phyloP scores from a whole-genome alignment of 1,140 invertebrate species.

The Diorhabda carinulata region DNA sequence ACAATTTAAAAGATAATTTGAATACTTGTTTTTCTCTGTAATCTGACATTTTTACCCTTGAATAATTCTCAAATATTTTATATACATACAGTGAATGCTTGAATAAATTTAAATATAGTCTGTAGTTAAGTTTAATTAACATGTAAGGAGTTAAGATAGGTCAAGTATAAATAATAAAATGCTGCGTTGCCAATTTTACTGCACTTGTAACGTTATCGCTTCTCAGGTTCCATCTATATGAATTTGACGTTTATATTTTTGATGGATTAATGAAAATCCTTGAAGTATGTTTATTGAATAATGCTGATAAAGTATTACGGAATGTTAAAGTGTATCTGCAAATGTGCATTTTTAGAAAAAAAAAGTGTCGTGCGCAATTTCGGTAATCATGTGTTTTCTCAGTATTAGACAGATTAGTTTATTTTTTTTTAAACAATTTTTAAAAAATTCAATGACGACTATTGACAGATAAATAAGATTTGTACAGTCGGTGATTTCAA shows the following conservation, averaged over 20 bases:
- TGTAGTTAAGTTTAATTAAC: not conserved
- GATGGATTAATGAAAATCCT: not conserved
- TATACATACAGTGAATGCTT: too few species aligned
- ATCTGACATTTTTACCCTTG: too few species aligned
- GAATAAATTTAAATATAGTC: too few species aligned
- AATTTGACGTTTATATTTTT: not conserved
- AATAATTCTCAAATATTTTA: too few species aligned
- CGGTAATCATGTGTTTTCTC: not conserved
- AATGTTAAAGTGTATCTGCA: constrained; percentile 2
- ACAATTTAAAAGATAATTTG: too few species aligned
- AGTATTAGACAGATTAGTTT: not conserved
- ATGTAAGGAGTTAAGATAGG: not conserved
- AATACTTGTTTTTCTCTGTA: too few species aligned
- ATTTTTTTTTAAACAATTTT: not conserved
- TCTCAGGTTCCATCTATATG: not conserved
- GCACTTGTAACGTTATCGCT: not conserved
- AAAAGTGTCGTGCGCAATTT: not conserved
- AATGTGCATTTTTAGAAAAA: constrained; percentile 2
- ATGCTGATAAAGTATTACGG: not conserved
- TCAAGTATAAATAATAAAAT: not conserved
- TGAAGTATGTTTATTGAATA: not conserved
- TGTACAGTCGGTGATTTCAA: too few species aligned
- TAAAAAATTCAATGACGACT: too few species aligned
- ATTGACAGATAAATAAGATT: too few species aligned
- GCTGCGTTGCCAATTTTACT: not conserved